phyloP scores from a whole-genome alignment of 2,113 vertebrate genomes.

The Australoheros scitulus region DNA sequence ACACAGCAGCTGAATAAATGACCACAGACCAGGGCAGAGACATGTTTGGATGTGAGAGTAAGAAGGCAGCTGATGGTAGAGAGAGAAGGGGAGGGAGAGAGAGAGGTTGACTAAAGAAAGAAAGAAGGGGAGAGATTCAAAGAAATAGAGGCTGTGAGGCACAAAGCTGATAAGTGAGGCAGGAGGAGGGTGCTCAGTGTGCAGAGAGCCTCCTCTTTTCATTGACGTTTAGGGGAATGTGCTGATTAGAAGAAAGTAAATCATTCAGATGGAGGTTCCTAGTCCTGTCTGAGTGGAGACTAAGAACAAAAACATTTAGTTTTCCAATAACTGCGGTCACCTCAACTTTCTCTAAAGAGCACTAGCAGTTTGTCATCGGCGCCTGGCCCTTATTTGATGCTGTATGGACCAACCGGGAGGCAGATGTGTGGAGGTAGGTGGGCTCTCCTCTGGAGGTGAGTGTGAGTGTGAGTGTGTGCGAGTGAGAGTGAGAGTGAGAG shows the following conservation, averaged over 20 bases:
- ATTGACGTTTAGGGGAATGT: constrained; percentile 70
- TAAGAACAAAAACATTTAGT: constrained; percentile 10
- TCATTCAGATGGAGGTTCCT: constrained; percentile 58
- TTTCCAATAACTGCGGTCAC: constrained; percentile 13
- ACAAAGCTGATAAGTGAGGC: constrained; percentile 33
- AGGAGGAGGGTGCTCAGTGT: constrained; percentile 37
- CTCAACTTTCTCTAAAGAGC: constrained; percentile 1
- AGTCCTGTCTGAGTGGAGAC: constrained; percentile 1
- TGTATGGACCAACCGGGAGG: constrained; percentile 12
- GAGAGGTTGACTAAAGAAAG: constrained; percentile 4
- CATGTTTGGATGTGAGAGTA: background rate
- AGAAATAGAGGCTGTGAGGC: constrained; percentile 34
- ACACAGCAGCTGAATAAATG: constrained; percentile 71
- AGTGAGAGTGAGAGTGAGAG: no score
- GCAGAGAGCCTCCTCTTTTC: constrained; percentile 58
- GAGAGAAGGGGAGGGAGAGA: background rate
- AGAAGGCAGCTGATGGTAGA: constrained; percentile 16
- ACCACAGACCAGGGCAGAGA: constrained; percentile 28
- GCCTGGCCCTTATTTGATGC: constrained; percentile 12
- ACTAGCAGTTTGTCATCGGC: constrained; percentile 21
- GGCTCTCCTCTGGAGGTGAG: constrained; percentile 4
- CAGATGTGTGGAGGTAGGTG: constrained; percentile 67
- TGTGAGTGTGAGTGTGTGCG: background rate
- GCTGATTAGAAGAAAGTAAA: constrained; percentile 67
- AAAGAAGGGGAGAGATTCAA: constrained; percentile 33